Percentiles rank a stretch among this genome's conserved stretches.
phyloP scores from a whole-genome alignment of 2,113 vertebrate genomes.

The Azemiops feae region DNA sequence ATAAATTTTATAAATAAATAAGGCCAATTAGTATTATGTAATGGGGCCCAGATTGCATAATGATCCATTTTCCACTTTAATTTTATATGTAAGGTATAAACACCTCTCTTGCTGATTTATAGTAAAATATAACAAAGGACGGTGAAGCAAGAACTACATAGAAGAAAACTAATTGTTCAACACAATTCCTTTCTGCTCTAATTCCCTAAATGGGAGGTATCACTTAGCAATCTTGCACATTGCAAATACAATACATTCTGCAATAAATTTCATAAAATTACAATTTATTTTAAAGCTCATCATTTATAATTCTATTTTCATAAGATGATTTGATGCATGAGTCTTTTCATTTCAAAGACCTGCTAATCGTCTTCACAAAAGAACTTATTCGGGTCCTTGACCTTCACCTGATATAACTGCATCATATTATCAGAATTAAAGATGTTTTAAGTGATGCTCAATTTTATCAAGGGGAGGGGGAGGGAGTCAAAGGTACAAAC shows the following conservation, averaged over 20 bases:
- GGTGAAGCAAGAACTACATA: conserved; percentile 29
- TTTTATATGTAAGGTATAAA: conserved; percentile 29
- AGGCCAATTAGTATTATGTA: neutral
- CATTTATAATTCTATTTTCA: conserved; percentile 60
- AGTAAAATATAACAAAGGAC: conserved; percentile 1
- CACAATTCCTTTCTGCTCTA: conserved; percentile 41
- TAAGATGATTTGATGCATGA: conserved; percentile 50
- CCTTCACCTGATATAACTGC: conserved; percentile 67
- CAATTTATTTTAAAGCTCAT: conserved; percentile 65
- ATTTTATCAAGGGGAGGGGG: conserved; percentile 9
- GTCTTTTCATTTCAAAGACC: conserved; percentile 62
- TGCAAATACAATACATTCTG: conserved; percentile 55
- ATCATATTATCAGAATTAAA: conserved; percentile 69
- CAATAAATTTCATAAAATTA: conserved; percentile 65
- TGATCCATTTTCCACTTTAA: neutral
- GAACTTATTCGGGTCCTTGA: conserved; percentile 64
- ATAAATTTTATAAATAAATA: neutral
- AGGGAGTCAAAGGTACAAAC: conserved; percentile 27
- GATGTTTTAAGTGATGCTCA: conserved; percentile 55
- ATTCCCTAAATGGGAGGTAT: conserved; percentile 48
- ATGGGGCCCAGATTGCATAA: neutral
- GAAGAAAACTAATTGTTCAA: conserved; percentile 31
- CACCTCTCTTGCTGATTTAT: conserved; percentile 4
- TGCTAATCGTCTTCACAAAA: conserved; percentile 49
- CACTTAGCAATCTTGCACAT: conserved; percentile 55